Evolutionary conservation across 2,888 invertebrate genomes (phyloP).

Genomic region (Ryuthela nishihirai): DNA sequence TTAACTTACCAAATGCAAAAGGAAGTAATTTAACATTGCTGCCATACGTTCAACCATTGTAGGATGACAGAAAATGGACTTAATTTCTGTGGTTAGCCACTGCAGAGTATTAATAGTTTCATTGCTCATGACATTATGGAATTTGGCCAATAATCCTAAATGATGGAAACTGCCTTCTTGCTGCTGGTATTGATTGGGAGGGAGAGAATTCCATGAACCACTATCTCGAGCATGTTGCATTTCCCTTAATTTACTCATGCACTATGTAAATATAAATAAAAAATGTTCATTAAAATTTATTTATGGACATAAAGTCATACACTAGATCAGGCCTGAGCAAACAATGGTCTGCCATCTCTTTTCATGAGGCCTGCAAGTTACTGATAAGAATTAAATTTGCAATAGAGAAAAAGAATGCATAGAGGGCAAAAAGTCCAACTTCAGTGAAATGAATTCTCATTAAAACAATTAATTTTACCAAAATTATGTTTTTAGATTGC

Average conservation of each 20-base stretch:
- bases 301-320: too few relatives aligned
- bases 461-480: too few relatives aligned
- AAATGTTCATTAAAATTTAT: too few relatives aligned
- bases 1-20: conserved; percentile 66
- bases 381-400: too few relatives aligned
- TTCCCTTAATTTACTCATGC: conserved; percentile 82
- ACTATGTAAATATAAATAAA: conserved; percentile 58
- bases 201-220: conserved; percentile 69
- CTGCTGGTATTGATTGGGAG: conserved; percentile 68
- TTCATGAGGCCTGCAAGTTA: too few relatives aligned
- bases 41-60: conserved; percentile 90
- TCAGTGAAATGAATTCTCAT: too few relatives aligned
- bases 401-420: too few relatives aligned
- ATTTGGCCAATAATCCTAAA: conserved; percentile 65
- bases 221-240: conserved; percentile 69
- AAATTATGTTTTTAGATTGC: too few relatives aligned
- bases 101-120: conserved; percentile 77
- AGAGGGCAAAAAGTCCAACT: too few relatives aligned
- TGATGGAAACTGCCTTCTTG: conserved; percentile 64
- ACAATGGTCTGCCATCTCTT: too few relatives aligned
- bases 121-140: conserved; percentile 86
- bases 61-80: conserved; percentile 79
- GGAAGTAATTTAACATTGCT: conserved; percentile 92
- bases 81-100: conserved; percentile 66
- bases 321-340: too few relatives aligned